These are phyloP conservation scores for Morus bassanus DNA, from an alignment of 2,797 vertebrate genomes.

Conservation along the genomic window DNA sequence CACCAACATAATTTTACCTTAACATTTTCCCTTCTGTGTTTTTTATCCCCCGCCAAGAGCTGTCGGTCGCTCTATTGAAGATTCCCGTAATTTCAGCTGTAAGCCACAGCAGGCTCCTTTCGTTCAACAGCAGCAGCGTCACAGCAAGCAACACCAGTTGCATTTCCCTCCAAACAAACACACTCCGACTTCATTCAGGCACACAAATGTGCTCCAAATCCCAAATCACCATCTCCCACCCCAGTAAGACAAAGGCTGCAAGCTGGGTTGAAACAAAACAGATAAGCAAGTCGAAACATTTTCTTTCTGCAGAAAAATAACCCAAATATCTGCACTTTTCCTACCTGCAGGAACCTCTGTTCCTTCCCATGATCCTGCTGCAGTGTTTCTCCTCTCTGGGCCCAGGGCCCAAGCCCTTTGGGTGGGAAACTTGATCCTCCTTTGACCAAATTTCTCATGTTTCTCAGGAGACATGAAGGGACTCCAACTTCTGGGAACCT, in stretches of 20 bases:
- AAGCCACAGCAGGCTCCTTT: slow-evolving; percentile 55
- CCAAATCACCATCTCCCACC: slow-evolving; percentile 10
- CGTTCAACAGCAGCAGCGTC: slow-evolving; percentile 24
- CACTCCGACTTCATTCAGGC: slow-evolving; percentile 5
- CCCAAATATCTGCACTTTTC: not conserved
- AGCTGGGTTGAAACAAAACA: slow-evolving; percentile 44
- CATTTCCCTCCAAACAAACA: slow-evolving; percentile 32
- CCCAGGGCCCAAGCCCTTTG: not conserved
- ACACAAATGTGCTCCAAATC: slow-evolving; percentile 29
- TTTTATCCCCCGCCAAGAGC: not conserved
- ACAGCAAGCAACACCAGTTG: slow-evolving; percentile 7
- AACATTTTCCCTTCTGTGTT: not conserved
- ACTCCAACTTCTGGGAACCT: not conserved
- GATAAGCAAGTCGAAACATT: not conserved
- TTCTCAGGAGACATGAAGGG: not conserved
- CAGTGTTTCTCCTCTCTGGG: not conserved
- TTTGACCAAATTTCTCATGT: not conserved
- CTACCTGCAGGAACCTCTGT: not conserved
- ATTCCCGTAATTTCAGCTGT: slow-evolving; percentile 32
- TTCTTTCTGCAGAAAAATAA: not conserved
- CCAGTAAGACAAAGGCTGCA: slow-evolving; percentile 48
- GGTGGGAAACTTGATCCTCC: not conserved
- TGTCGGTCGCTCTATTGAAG: not conserved
- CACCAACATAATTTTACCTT: not conserved
- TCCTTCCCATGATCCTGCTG: not conserved